phyloP scores from a whole-genome alignment of 2,797 vertebrate genomes.

The Odontamblyopus lacepedii region DNA sequence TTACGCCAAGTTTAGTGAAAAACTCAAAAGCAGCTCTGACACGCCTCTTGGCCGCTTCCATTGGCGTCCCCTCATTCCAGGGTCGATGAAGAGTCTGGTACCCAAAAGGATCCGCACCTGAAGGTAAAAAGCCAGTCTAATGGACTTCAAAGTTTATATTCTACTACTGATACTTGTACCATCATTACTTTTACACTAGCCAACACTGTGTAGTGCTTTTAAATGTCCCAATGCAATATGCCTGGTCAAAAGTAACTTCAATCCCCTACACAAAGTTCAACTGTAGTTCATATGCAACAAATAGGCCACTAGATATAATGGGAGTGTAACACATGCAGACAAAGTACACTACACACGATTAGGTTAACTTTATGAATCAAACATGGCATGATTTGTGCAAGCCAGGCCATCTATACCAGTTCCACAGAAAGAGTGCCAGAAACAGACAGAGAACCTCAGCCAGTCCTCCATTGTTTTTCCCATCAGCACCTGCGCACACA shows the following conservation, averaged over 20 bases:
- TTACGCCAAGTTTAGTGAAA: conserved; percentile 76
- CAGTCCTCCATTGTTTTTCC: conserved; percentile 75
- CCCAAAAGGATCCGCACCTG: conserved; percentile 75
- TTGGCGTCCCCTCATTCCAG: conserved; percentile 65
- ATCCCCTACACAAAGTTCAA: not conserved
- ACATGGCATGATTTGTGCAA: not conserved
- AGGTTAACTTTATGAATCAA: not conserved
- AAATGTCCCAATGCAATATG: not conserved
- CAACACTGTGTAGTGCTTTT: too few species aligned
- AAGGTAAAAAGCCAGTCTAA: too few species aligned
- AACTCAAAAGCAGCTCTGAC: conserved; percentile 75
- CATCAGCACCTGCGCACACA: conserved; percentile 61
- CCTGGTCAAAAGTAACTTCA: not conserved
- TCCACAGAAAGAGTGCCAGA: conserved; percentile 76
- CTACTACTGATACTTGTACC: too few species aligned
- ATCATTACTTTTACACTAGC: too few species aligned
- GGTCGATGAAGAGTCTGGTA: conserved; percentile 56
- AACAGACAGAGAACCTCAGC: conserved; percentile 75
- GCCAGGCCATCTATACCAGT: conserved; percentile 45
- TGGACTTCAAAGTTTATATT: too few species aligned
- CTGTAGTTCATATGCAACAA: too few species aligned
- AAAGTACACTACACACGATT: not conserved
- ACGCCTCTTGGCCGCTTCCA: conserved; percentile 68
- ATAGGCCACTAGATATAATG: too few species aligned
- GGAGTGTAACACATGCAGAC: too few species aligned